phyloP scores from a whole-genome alignment of 2,113 vertebrate species.

The Hipposideros armiger region DNA sequence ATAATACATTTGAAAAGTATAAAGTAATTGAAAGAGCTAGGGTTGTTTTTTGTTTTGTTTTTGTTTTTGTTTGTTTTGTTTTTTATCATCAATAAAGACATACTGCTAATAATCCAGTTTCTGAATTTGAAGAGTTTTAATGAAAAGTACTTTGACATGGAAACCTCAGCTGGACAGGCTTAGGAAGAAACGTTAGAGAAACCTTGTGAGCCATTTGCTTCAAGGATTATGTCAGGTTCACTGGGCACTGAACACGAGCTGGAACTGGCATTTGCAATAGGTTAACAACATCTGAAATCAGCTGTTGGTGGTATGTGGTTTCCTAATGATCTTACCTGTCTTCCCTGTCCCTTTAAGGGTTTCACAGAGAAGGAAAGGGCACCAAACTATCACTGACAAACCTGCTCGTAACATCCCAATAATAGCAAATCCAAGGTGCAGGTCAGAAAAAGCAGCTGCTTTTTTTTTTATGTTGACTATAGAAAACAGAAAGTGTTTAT shows the following conservation, averaged over 20 bases:
- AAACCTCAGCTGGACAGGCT: background rate
- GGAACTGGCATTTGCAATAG: background rate
- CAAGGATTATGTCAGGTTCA: background rate
- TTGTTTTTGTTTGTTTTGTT: background rate
- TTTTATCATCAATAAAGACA: background rate
- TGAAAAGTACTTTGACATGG: background rate
- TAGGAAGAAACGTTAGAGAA: background rate
- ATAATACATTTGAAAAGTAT: background rate
- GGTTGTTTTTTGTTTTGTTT: background rate
- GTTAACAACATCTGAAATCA: background rate
- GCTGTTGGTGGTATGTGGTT: background rate
- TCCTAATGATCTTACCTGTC: background rate
- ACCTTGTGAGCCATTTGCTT: background rate
- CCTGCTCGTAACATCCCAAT: background rate
- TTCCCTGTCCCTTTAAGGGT: background rate
- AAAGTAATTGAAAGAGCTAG: background rate
- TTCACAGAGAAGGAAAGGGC: background rate
- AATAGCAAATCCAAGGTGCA: fast-evolving
- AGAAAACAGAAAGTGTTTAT: background rate
- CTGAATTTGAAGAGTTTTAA: conserved; percentile 12
- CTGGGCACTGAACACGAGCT: background rate
- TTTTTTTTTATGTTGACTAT: background rate
- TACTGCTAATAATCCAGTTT: background rate
- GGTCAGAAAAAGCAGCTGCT: background rate
- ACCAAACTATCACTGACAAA: background rate